Evolutionary conservation across 2,797 vertebrate genomes (phyloP), one percentile per base, ranked within the genome.

Genomic region (Amazonetta brasiliensis): DNA sequence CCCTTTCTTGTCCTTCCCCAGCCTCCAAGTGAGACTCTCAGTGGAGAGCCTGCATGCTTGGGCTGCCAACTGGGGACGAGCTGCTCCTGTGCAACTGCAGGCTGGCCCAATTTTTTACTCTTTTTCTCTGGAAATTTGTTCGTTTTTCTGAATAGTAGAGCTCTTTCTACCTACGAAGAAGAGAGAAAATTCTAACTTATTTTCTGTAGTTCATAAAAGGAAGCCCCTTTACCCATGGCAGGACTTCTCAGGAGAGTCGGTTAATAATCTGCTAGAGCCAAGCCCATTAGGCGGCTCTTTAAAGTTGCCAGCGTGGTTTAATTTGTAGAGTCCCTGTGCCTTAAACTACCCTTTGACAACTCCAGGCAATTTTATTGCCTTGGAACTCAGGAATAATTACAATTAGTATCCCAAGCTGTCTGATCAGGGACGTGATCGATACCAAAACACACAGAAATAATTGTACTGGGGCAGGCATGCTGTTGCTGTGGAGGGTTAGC

Each of bases 301-400:
- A 89, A 81, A 87, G 19, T 22, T 92, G 90, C 85, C 75, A 89
- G 33, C 17, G 7, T 44, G 33, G 89, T 96, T 97, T 94, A 95
- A 97, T 98, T 96, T 97, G 83, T 91, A 90, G 84, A 52, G 4
- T 81, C 62, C 89, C 92, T 50, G 88, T 96, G 92, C 95, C 97
- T 97, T 91, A 67, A 69, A 80, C 92, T 90, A 71, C 87, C 62
- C 88, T 92, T 77, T 95, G 96, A 95, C 96, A 95, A 62, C 86
- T 89, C 89, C 95, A 94, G 87, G 94, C 89, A 91, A 95, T 95
- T 97, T 97, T 96, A 94, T 89, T 77, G 82, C 84, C 93, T 97
- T 97, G 93, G 96, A 95, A 96, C 90, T 95, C 95, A 94, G 94
- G 91, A 71, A 95, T 95, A 93, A 91, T 97, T 97, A 92, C 93